phyloP scores from a whole-genome alignment of 2,797 vertebrate species.

The Sebastiscus albofasciatus region DNA sequence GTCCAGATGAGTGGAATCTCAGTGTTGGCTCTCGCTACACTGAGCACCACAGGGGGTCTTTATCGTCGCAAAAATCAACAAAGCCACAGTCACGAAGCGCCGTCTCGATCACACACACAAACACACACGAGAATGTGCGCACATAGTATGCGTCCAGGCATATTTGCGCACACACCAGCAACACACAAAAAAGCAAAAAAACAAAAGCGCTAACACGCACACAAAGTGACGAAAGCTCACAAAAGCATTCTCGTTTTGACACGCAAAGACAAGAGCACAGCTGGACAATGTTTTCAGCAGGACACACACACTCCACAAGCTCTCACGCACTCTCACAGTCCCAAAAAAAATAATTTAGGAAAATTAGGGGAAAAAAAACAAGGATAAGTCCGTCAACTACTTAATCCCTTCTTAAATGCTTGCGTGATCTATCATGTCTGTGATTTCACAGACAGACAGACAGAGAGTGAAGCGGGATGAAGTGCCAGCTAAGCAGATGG shows the following conservation, averaged over 20 bases:
- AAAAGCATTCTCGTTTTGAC: conserved; percentile 42
- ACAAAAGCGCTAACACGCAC: background rate
- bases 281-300: conserved; percentile 39
- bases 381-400: conserved; percentile 62
- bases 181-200: background rate
- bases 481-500: conserved; percentile 43
- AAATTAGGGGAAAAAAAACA: conserved; percentile 66
- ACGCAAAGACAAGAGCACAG: conserved; percentile 52
- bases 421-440: conserved; percentile 68
- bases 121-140: background rate
- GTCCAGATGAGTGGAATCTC: conserved; percentile 82
- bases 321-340: conserved; percentile 10
- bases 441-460: conserved; percentile 49
- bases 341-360: conserved; percentile 61
- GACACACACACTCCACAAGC: conserved; percentile 28
- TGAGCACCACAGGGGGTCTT: conserved; percentile 81
- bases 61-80: conserved; percentile 78
- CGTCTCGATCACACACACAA: conserved; percentile 44
- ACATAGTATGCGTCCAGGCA: conserved; percentile 6
- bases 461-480: conserved; percentile 23
- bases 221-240: conserved; percentile 41
- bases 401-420: conserved; percentile 74
- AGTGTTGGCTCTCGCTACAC: conserved; percentile 76
- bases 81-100: conserved; percentile 81
- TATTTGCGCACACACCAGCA: conserved; percentile 5